A percentile compares a stretch with the other conserved stretches of the same genome.
These are phyloP conservation scores for Hystrix brachyura DNA, from an alignment of 2,113 vertebrate genomes.

Conservation along the genomic window DNA sequence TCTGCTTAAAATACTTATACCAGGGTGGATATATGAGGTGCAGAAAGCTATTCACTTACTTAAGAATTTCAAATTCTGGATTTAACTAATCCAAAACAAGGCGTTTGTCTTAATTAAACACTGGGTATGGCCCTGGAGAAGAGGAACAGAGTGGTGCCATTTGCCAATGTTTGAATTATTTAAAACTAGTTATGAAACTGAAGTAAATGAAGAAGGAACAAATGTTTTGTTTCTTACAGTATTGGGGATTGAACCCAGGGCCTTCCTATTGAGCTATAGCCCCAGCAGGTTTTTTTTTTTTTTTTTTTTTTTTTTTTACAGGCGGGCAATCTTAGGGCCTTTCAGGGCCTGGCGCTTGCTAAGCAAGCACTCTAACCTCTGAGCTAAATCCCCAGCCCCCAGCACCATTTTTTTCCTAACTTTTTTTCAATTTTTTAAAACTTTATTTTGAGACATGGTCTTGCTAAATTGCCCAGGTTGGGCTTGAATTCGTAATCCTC, in stretches of 20 bases:
- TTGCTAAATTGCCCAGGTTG: background rate
- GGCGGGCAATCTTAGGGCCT: too few species aligned
- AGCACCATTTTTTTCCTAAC: too few species aligned
- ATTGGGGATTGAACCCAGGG: background rate
- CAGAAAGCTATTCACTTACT: conserved; percentile 90
- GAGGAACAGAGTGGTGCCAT: conserved; percentile 94
- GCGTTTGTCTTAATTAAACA: conserved; percentile 89
- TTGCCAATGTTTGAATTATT: conserved; percentile 80
- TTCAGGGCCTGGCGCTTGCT: too few species aligned
- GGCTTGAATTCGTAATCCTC: background rate
- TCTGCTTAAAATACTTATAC: conserved; percentile 90
- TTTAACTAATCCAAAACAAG: conserved; percentile 89
- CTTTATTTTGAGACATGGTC: background rate
- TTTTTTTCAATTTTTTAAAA: background rate
- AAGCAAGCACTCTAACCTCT: too few species aligned
- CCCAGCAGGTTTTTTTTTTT: background rate
- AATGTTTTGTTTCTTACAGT: background rate
- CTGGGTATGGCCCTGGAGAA: conserved; percentile 94
- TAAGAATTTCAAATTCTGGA: conserved; percentile 93
- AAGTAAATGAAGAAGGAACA: background rate
- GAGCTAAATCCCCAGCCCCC: too few species aligned
- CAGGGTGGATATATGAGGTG: conserved; percentile 81
- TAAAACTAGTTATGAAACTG: background rate
- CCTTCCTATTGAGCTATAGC: background rate
- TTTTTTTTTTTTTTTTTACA: background rate